These are phyloP conservation scores for Xiphias gladius DNA, from an alignment of 2,113 vertebrate species.

Conservation along the genomic window DNA sequence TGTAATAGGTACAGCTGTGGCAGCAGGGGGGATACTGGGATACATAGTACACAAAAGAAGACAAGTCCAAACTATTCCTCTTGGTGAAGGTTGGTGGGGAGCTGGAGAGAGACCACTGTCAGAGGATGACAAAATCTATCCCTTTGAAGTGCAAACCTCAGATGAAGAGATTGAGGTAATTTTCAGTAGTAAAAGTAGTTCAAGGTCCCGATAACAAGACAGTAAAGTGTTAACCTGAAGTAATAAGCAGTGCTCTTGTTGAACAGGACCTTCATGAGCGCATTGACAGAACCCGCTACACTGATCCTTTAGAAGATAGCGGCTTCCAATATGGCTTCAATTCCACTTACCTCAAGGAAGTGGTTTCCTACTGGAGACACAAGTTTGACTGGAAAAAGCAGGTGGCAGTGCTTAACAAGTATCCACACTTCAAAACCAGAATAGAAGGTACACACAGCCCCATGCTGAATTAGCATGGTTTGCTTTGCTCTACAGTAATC, in stretches of 20 bases:
- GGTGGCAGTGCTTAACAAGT: slow-evolving; percentile 88
- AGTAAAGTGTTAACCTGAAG: not conserved
- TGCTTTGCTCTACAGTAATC: not conserved
- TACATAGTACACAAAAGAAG: slow-evolving; percentile 78
- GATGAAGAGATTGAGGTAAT: slow-evolving; percentile 86
- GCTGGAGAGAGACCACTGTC: slow-evolving; percentile 72
- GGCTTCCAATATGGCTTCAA: slow-evolving; percentile 92
- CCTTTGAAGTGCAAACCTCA: slow-evolving; percentile 84
- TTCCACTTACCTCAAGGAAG: slow-evolving; percentile 83
- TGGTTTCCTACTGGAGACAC: slow-evolving; percentile 90
- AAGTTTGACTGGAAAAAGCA: slow-evolving; percentile 90
- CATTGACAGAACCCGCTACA: slow-evolving; percentile 85
- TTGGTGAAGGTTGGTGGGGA: slow-evolving; percentile 91
- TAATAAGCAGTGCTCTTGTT: slow-evolving; percentile 3
- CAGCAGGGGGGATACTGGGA: slow-evolving; percentile 81
- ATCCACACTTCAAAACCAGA: slow-evolving; percentile 90
- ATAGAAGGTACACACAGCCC: slow-evolving; percentile 87
- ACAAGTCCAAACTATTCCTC: slow-evolving; percentile 81
- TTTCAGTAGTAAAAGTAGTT: not conserved
- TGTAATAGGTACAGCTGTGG: slow-evolving; percentile 78
- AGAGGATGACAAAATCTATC: slow-evolving; percentile 82
- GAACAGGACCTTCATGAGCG: slow-evolving; percentile 87
- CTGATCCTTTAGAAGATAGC: slow-evolving; percentile 82
- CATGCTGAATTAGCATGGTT: not conserved
- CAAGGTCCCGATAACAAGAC: not conserved